phyloP scores from a whole-genome alignment of 2,888 invertebrate species.

The Acheta domesticus region DNA sequence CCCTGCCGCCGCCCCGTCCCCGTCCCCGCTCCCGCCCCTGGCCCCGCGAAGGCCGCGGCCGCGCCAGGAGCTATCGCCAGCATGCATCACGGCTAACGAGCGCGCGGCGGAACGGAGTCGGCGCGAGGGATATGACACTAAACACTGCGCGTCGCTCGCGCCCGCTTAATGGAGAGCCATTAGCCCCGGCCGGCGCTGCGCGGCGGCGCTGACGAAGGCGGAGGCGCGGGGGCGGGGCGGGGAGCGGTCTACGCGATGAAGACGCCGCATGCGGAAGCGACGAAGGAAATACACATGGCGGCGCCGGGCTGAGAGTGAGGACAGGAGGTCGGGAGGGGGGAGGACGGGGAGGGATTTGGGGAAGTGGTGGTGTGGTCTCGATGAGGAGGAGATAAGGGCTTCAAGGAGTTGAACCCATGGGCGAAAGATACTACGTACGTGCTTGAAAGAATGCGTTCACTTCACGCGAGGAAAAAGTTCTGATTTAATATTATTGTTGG shows the following conservation, averaged over 20 bases:
- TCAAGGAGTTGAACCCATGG: no score
- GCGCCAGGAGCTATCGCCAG: not conserved
- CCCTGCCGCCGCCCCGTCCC: no score
- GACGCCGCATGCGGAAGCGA: not conserved
- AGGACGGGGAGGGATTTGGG: not conserved
- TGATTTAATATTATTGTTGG: no score
- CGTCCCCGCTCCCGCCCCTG: no score
- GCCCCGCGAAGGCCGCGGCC: no score
- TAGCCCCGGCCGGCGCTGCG: not conserved
- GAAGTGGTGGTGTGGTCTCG: not conserved
- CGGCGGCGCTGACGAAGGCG: not conserved
- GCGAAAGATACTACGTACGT: no score
- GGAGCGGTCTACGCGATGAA: not conserved
- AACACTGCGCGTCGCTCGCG: not conserved
- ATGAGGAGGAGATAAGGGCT: not conserved
- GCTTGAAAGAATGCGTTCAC: no score
- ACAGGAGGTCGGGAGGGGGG: not conserved
- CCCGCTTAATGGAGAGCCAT: not conserved
- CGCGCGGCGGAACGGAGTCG: not conserved
- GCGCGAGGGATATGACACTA: not conserved
- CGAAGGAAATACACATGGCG: not conserved
- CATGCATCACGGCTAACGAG: conserved; percentile 5
- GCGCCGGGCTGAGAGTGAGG: no score
- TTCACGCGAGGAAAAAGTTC: no score
- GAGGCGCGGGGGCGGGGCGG: not conserved